A percentile compares a stretch with the other conserved stretches of the same genome.
phyloP scores from a whole-genome alignment of 2,888 invertebrate species.

The Nyleta sp. region DNA sequence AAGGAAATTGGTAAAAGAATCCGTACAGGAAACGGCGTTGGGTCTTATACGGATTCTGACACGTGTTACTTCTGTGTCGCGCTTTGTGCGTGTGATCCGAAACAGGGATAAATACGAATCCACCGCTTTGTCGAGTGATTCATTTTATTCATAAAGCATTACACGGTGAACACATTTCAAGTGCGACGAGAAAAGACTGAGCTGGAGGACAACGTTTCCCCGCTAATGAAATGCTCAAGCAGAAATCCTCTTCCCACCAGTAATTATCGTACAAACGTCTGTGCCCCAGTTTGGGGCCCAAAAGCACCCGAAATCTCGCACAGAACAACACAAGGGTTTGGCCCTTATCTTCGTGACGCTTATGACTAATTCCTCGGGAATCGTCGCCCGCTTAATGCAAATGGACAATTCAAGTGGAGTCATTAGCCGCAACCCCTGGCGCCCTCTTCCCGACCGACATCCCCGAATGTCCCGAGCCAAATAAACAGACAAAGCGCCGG shows the following conservation, averaged over 20 bases:
- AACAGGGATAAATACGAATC: too few relatives aligned
- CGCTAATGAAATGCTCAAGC: too few relatives aligned
- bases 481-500: neutral
- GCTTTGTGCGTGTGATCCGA: neutral
- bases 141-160: too few relatives aligned
- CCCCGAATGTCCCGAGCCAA: neutral
- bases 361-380: neutral
- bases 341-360: neutral
- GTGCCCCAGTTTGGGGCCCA: too few relatives aligned
- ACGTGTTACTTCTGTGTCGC: slow-evolving; percentile 16
- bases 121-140: too few relatives aligned
- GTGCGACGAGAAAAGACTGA: too few relatives aligned
- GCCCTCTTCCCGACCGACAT: neutral
- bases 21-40: slow-evolving; percentile 24
- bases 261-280: too few relatives aligned
- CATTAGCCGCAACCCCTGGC: neutral
- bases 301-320: too few relatives aligned
- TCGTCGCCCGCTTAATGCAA: neutral
- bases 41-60: slow-evolving; percentile 36
- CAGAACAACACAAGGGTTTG: too few relatives aligned
- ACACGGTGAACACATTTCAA: too few relatives aligned
- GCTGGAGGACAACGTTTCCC: too few relatives aligned
- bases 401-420: neutral
- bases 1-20: slow-evolving; percentile 41
- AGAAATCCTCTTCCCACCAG: too few relatives aligned